phyloP scores from a whole-genome alignment of 2,113 vertebrate species.

The Myiopsitta monachus region DNA sequence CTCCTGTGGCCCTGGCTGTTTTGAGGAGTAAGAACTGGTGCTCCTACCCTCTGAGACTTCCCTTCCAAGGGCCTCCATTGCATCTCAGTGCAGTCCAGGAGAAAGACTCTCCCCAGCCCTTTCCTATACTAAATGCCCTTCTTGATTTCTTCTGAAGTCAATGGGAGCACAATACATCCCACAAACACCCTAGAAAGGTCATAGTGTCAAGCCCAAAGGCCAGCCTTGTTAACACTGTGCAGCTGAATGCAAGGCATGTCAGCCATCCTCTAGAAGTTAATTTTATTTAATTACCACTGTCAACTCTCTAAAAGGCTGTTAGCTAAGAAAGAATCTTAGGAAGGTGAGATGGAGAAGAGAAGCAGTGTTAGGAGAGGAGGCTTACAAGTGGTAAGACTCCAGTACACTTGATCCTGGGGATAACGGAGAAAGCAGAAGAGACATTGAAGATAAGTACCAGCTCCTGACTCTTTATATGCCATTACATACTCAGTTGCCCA shows the following conservation, averaged over 20 bases:
- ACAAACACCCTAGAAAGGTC: not conserved
- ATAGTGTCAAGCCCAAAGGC: not conserved
- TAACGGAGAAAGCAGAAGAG: constrained; percentile 20
- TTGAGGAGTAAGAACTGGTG: not conserved
- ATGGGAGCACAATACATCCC: not conserved
- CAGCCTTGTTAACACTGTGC: not conserved
- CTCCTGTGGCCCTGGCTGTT: not conserved
- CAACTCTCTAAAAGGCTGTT: not conserved
- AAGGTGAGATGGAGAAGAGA: not conserved
- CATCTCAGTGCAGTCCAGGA: not conserved
- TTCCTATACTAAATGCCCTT: not conserved
- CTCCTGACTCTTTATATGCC: not conserved
- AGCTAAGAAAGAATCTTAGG: not conserved
- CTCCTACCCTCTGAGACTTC: not conserved
- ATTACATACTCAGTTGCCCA: constrained; percentile 35
- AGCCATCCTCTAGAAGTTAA: not conserved
- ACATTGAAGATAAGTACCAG: not conserved
- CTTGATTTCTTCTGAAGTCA: not conserved
- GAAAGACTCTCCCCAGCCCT: not conserved
- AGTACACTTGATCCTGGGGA: not conserved
- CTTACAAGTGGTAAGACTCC: not conserved
- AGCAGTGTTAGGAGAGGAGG: not conserved
- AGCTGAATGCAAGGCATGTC: not conserved
- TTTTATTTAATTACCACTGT: constrained; percentile 25
- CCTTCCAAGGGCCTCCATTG: not conserved